Percentiles rank a stretch among this genome's conserved stretches.
These are phyloP conservation scores for human DNA, from an alignment of 2,113 vertebrate genomes.

Conservation along the genomic window DNA sequence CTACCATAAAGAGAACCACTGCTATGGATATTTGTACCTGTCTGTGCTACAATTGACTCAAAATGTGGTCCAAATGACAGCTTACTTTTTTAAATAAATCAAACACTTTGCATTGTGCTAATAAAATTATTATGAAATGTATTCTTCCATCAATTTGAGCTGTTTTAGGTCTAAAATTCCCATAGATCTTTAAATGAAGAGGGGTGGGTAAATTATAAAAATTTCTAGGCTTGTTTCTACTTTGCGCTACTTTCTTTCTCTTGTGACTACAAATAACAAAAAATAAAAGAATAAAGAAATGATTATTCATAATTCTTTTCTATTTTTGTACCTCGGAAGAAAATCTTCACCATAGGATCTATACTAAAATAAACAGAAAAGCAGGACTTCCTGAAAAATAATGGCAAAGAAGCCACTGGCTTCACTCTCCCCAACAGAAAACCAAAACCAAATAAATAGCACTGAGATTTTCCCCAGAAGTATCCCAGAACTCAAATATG, in stretches of 20 bases:
- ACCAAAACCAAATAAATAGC: no score
- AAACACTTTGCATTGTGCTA: not conserved
- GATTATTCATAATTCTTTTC: not conserved
- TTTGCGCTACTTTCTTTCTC: not conserved
- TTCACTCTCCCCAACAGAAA: no score
- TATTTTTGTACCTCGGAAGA: not conserved
- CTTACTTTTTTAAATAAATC: not conserved
- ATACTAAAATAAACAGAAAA: not conserved
- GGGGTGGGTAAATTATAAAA: not conserved
- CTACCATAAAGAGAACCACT: not conserved
- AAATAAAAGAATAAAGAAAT: not conserved
- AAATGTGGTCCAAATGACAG: not conserved
- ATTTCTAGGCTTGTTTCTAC: constrained; percentile 10
- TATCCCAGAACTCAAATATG: no score
- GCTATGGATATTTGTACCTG: not conserved
- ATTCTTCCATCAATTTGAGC: not conserved
- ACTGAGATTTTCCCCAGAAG: no score
- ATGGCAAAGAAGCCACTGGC: no score
- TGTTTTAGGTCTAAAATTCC: not conserved
- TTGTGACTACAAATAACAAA: not conserved
- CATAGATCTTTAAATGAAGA: not conserved
- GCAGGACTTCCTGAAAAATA: not conserved
- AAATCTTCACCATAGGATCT: not conserved
- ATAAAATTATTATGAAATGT: constrained; percentile 15
- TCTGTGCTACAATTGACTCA: not conserved